Evolutionary conservation across 2,797 vertebrate genomes (phyloP).

Genomic region (Tarsius wallacei): DNA sequence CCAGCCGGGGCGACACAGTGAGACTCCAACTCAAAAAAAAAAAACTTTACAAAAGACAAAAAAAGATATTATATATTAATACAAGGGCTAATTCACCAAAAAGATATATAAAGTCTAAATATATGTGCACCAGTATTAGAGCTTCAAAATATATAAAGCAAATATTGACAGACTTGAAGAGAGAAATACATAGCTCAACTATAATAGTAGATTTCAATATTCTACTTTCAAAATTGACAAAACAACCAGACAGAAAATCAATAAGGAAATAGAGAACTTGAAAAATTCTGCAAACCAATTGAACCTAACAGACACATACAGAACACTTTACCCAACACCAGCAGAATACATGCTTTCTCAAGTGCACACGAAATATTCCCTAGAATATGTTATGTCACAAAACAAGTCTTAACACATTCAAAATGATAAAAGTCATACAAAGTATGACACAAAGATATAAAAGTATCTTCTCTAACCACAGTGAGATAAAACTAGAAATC

Average conservation of each 20-base stretch:
- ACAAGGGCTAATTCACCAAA: not conserved
- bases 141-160: slow-evolving; percentile 3
- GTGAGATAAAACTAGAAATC: slow-evolving; percentile 45
- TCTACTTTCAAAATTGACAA: not conserved
- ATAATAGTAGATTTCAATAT: not conserved
- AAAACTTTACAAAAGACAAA: not conserved
- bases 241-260: slow-evolving; percentile 7
- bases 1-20: too few relatives aligned
- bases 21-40: too few relatives aligned
- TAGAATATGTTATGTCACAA: not conserved
- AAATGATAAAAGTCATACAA: not conserved
- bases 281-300: slow-evolving; percentile 24
- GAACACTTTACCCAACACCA: not conserved
- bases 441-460: not conserved
- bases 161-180: slow-evolving; percentile 20
- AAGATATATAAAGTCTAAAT: slow-evolving; percentile 3
- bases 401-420: slow-evolving; percentile 43
- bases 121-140: not conserved
- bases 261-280: slow-evolving; percentile 38
- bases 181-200: not conserved
- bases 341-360: not conserved
- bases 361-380: not conserved
- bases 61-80: not conserved
- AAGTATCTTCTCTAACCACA: slow-evolving; percentile 41
- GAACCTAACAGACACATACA: not conserved